A percentile compares a stretch with the other conserved stretches of the same genome.
Evolutionary conservation across 2,888 invertebrate genomes (phyloP).

Genomic region (Nymphalis c-album): DNA sequence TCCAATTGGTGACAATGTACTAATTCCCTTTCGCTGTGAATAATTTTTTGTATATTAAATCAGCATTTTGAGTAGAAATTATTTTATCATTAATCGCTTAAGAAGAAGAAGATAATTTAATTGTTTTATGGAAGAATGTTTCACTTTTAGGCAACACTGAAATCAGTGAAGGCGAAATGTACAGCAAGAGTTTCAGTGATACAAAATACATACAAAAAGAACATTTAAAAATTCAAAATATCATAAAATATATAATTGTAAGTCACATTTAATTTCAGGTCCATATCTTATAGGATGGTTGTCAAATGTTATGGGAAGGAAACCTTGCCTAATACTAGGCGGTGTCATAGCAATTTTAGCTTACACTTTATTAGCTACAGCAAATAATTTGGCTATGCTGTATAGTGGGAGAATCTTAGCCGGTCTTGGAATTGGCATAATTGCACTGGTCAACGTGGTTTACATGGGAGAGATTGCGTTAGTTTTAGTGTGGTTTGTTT

Average conservation of each 20-base stretch:
- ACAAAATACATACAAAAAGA: neutral
- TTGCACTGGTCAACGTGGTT: constrained; percentile 47
- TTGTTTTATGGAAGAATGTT: no score
- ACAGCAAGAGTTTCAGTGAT: no score
- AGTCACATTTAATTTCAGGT: constrained; percentile 44
- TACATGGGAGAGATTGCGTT: constrained; percentile 58
- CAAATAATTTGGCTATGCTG: constrained; percentile 46
- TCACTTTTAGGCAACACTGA: no score
- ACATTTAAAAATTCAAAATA: no score
- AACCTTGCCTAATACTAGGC: constrained; percentile 48
- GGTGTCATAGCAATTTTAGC: constrained; percentile 40
- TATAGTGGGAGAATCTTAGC: constrained; percentile 46
- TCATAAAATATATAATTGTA: neutral
- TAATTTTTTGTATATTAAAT: no score
- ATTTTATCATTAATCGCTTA: no score
- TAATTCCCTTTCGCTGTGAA: no score
- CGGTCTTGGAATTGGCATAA: constrained; percentile 47
- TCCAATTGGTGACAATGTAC: no score
- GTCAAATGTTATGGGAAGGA: constrained; percentile 51
- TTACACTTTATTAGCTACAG: constrained; percentile 44
- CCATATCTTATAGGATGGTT: constrained; percentile 48
- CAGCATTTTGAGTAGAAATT: no score
- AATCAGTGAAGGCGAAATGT: no score
- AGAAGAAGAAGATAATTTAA: no score
- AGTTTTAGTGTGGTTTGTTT: constrained; percentile 18